phyloP scores from a whole-genome alignment of 2,888 invertebrate species.

The Acheta domesticus region DNA sequence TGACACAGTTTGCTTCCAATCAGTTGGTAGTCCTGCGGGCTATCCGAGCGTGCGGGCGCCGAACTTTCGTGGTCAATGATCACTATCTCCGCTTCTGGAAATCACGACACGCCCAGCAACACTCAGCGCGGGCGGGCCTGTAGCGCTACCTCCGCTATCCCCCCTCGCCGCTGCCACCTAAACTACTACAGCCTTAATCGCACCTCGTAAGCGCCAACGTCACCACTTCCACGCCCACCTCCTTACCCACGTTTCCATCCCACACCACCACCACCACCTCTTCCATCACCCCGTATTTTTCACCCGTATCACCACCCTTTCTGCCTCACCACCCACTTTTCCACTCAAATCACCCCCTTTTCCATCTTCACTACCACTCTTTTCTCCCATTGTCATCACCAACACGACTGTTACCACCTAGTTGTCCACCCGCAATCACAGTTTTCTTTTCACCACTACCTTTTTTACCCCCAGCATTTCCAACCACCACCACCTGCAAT shows the following conservation, averaged over 20 bases:
- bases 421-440: neutral
- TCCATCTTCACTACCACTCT: neutral
- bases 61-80: neutral
- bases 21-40: no score
- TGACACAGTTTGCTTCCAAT: no score
- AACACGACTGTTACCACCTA: neutral
- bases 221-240: neutral
- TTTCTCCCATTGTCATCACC: neutral
- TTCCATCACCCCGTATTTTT: neutral
- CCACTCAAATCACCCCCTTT: neutral
- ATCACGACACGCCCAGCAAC: neutral
- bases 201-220: neutral
- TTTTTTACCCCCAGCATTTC: neutral
- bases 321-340: neutral
- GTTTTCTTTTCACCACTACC: neutral
- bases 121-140: neutral
- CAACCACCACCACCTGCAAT: neutral
- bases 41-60: neutral
- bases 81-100: neutral
- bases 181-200: no score
- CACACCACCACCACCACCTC: neutral
- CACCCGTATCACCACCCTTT: neutral
- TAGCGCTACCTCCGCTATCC: neutral
- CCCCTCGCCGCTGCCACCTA: neutral
- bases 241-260: neutral